phyloP scores from a whole-genome alignment of 2,113 vertebrate species.

The Mormoops blainvillei region DNA sequence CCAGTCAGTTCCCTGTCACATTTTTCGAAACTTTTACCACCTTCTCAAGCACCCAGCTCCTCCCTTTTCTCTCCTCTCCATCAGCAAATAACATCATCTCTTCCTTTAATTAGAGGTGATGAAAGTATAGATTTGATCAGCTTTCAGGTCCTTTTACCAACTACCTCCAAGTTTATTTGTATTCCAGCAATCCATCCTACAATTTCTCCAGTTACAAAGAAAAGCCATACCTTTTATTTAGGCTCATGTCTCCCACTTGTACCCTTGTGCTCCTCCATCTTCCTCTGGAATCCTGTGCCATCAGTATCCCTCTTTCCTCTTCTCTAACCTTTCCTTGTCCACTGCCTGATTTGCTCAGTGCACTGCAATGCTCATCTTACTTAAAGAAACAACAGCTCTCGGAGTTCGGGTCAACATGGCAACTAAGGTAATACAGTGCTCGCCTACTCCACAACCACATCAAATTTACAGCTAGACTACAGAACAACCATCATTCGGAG shows the following conservation, averaged over 20 bases:
- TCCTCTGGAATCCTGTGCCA: neutral
- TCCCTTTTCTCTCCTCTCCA: neutral
- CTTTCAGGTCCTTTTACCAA: neutral
- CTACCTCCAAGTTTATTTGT: neutral
- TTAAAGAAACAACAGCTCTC: too few species aligned
- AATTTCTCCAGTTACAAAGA: neutral
- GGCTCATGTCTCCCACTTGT: neutral
- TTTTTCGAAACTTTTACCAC: neutral
- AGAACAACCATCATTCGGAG: too few species aligned
- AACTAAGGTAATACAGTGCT: too few species aligned
- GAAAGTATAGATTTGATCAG: neutral
- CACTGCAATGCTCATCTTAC: neutral
- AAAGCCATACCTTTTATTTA: neutral
- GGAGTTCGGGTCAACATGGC: too few species aligned
- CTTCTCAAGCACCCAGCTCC: neutral
- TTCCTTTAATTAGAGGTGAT: neutral
- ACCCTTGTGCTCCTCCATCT: neutral
- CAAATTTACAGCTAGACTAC: too few species aligned
- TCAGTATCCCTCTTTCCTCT: neutral
- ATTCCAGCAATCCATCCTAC: neutral
- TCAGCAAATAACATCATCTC: neutral
- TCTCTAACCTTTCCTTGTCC: neutral
- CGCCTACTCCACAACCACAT: too few species aligned
- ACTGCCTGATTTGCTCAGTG: neutral
- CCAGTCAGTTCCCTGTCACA: neutral